Base-by-base conservation (phyloP, 2,888 invertebrate species). In the Halictus quadricinctus region DNA sequence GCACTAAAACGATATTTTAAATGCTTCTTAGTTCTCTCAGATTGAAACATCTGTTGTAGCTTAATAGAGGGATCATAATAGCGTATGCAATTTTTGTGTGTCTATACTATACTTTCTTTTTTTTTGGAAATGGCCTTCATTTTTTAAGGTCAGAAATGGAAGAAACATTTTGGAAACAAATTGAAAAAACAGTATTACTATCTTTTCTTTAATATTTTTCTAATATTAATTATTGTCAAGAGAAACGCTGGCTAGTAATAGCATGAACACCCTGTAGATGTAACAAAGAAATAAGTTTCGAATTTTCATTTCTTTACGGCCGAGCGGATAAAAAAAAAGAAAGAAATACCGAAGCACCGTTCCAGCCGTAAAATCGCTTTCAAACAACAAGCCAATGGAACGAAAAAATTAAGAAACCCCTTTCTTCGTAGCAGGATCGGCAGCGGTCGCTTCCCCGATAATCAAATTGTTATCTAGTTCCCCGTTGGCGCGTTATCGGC, bases 381-480 rank as follows among this genome's bases (percentile, higher is more conserved):
- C 1, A 4, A 21, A 69, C 41, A 36, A 36, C 41, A 21, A n/a
- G 12, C 43, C n/a, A 21, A n/a, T 70, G 43, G 43, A 21, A 43
- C 10, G 12, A 43, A 70, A 70, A 41, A 43, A 43, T 43, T 70
- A n/a, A n/a, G n/a, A 6, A 43, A 2, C 12, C 6, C 2, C 70
- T 70, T 70, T 5, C 6, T 43, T n/a, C n/a, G 12, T 13, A 12
- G 69, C 13, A 43, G 29, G 18, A 66, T 6, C 54, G n/a, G 12
- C 41, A 12, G 66, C 21, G 21, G 43, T 13, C 43, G n/a, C n/a
- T 43, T 43, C 12, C n/a, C 69, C 70, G 43, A 69, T 69, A 69
- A 69, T 69, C 69, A 69, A 69, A 69, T 69, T 69, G 69, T 41
- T 69, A 41, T 69, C 69, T 41, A 69, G 69, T 69, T 41, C 69